These are phyloP conservation scores for Helleia helle DNA, from an alignment of 2,888 invertebrate species.

Conservation along the genomic window DNA sequence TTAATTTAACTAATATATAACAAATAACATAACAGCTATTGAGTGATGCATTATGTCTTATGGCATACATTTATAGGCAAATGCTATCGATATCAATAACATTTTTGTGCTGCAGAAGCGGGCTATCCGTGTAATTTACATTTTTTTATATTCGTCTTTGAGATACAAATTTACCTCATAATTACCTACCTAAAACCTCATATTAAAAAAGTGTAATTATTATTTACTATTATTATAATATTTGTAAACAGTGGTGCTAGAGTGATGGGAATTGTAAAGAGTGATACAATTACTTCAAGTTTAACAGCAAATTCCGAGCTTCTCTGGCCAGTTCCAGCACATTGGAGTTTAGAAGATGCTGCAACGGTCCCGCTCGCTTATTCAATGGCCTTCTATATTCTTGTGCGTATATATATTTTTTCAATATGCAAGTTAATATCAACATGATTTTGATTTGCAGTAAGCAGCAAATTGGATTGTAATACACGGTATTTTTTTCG, in stretches of 20 bases:
- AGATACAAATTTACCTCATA: no score
- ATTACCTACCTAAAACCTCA: no score
- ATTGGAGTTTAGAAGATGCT: conserved; percentile 81
- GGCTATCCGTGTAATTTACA: no score
- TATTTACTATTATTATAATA: neutral
- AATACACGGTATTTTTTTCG: neutral
- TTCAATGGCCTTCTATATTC: conserved; percentile 56
- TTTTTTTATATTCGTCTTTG: no score
- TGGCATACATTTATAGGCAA: no score
- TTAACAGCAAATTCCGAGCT: conserved; percentile 65
- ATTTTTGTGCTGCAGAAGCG: no score
- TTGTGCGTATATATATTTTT: conserved; percentile 26
- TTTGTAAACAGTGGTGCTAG: conserved; percentile 49
- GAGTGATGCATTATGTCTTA: no score
- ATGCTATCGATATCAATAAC: no score
- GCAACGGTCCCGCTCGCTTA: conserved; percentile 85
- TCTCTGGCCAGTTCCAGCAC: conserved; percentile 78
- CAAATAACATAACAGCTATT: no score
- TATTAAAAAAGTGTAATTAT: no score
- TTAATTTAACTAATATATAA: no score
- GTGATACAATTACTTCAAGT: conserved; percentile 69
- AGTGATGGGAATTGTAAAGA: conserved; percentile 76
- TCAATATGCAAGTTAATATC: neutral
- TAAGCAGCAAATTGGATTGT: neutral
- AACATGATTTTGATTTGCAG: neutral